A percentile compares a stretch with the other conserved stretches of the same genome.
Evolutionary conservation across 2,113 vertebrate genomes (phyloP).

Genomic region (Amblyornis subalaris): DNA sequence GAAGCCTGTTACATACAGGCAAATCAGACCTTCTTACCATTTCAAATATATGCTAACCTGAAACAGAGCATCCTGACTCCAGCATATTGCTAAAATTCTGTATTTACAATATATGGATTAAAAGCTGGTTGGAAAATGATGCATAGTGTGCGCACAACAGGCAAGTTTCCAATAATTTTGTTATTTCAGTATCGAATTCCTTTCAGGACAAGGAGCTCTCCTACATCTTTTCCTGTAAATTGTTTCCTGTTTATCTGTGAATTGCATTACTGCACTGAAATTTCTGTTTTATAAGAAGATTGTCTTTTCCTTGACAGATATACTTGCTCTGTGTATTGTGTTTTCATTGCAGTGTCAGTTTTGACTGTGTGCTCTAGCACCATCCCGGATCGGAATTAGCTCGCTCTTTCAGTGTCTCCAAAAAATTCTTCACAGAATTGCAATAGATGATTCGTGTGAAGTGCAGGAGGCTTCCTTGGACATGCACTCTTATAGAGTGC

Average conservation of each 20-base stretch:
- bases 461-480: background rate
- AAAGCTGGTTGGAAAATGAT: background rate
- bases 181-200: background rate
- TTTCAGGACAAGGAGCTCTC: background rate
- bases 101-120: background rate
- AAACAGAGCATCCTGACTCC: background rate
- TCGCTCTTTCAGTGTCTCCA: background rate
- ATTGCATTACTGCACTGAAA: background rate
- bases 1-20: background rate
- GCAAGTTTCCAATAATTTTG: background rate
- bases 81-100: background rate
- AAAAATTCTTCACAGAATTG: background rate
- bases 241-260: background rate
- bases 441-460: background rate
- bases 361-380: background rate
- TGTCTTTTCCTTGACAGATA: background rate
- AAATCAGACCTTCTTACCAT: background rate
- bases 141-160: background rate
- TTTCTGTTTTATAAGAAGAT: background rate
- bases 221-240: background rate
- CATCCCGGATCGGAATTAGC: background rate
- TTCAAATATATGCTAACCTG: background rate
- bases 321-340: background rate
- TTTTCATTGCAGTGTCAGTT: background rate
- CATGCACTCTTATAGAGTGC: background rate